A percentile compares a stretch with the other conserved stretches of the same genome.
These are phyloP conservation scores for Drosophila bifasciata DNA, from an alignment of 1,140 invertebrate genomes.

Conservation along the genomic window DNA sequence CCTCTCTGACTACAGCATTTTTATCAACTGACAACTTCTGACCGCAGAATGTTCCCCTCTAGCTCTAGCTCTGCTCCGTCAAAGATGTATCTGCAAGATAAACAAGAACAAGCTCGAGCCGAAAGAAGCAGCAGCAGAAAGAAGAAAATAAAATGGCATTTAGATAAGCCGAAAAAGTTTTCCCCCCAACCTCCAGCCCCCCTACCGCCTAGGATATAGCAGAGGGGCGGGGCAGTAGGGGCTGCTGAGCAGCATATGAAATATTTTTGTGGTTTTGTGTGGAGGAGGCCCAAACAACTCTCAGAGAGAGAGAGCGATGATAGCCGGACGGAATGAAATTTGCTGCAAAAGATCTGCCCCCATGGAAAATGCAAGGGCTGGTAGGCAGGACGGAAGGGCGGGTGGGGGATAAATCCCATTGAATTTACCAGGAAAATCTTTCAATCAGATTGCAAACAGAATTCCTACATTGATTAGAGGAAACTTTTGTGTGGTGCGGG, in stretches of 20 bases:
- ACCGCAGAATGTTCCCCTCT: constrained; percentile 44
- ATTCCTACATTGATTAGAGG: too few species aligned
- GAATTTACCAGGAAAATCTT: neutral
- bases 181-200: neutral
- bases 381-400: too few species aligned
- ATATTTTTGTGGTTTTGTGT: constrained; percentile 13
- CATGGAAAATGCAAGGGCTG: too few species aligned
- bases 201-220: neutral
- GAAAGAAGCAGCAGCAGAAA: constrained; percentile 16
- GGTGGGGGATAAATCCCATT: neutral
- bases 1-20: constrained; percentile 23
- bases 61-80: neutral
- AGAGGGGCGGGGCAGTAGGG: neutral
- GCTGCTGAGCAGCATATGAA: neutral
- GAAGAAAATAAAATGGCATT: constrained; percentile 66
- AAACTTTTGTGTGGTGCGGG: too few species aligned
- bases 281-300: neutral
- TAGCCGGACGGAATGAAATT: too few species aligned
- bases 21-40: constrained; percentile 55
- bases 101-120: constrained; percentile 17
- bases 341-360: too few species aligned
- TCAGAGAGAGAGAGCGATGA: neutral
- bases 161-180: constrained; percentile 69
- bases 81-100: constrained; percentile 47
- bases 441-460: too few species aligned